A percentile compares a stretch with the other conserved stretches of the same genome.
These are phyloP conservation scores for Eilema sororculum DNA, from an alignment of 2,888 invertebrate species.

Conservation along the genomic window DNA sequence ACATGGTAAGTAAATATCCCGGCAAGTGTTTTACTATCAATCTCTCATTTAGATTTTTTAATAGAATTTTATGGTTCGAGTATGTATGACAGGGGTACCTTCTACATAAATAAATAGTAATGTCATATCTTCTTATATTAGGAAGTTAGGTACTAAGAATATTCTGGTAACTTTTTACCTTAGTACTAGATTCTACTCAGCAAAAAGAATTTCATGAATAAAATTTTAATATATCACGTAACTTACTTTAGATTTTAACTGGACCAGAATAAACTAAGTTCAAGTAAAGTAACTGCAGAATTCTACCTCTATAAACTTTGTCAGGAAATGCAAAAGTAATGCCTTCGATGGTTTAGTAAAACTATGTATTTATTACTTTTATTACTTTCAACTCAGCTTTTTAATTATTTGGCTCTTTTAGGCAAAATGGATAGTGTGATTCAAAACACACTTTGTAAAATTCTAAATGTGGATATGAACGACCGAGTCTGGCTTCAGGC, in stretches of 20 bases:
- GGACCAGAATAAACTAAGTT: not conserved
- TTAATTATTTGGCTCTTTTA: too few relatives aligned
- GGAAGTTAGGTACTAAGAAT: not conserved
- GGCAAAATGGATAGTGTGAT: too few relatives aligned
- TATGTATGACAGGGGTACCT: not conserved
- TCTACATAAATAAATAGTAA: not conserved
- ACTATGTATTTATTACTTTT: too few relatives aligned
- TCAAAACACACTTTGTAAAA: too few relatives aligned
- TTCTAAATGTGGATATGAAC: too few relatives aligned
- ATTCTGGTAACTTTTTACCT: not conserved
- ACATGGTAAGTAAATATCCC: too few relatives aligned
- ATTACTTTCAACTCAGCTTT: too few relatives aligned
- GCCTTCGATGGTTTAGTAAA: not conserved
- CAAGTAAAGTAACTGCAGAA: not conserved
- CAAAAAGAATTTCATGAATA: not conserved
- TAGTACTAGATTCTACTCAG: not conserved
- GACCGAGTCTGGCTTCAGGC: too few relatives aligned
- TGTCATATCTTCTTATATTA: not conserved
- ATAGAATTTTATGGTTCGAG: too few relatives aligned
- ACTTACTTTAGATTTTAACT: not conserved
- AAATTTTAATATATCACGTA: constrained; percentile 3
- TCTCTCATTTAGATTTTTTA: too few relatives aligned
- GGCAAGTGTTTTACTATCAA: too few relatives aligned
- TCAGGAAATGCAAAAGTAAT: not conserved
- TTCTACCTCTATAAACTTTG: not conserved